These are phyloP conservation scores for Athalia rosae DNA, from an alignment of 2,888 invertebrate genomes.

Conservation along the genomic window DNA sequence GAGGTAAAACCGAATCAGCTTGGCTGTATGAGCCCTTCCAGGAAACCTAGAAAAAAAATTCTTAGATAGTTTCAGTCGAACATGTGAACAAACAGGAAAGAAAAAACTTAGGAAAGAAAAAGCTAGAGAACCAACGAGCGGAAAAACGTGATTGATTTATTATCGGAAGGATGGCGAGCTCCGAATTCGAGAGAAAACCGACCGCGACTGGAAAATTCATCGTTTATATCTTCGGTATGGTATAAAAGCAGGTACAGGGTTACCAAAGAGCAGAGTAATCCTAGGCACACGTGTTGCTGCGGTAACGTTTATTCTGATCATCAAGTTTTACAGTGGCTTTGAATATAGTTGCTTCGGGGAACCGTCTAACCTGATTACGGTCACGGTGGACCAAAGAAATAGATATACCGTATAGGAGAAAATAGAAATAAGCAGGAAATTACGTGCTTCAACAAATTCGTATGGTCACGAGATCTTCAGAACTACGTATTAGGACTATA, in stretches of 20 bases:
- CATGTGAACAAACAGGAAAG: constrained; percentile 35
- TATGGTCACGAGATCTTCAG: constrained; percentile 7
- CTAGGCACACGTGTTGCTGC: constrained; percentile 38
- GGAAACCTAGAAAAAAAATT: constrained; percentile 17
- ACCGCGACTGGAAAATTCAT: constrained; percentile 16
- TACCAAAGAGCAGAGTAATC: constrained; percentile 7
- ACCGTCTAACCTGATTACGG: constrained; percentile 34
- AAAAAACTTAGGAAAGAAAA: not conserved
- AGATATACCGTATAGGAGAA: constrained; percentile 19
- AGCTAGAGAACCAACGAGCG: constrained; percentile 35
- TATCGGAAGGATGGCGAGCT: constrained; percentile 21
- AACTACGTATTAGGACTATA: not conserved
- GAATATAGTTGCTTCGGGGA: constrained; percentile 21
- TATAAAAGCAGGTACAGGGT: constrained; percentile 17
- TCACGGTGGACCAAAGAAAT: constrained; percentile 22
- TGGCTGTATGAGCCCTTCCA: constrained; percentile 25
- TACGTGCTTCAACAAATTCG: constrained; percentile 35
- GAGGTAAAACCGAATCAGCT: constrained; percentile 24
- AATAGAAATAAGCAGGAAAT: constrained; percentile 37
- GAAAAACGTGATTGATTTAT: constrained; percentile 44
- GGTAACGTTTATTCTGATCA: constrained; percentile 27
- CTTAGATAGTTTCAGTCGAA: constrained; percentile 35
- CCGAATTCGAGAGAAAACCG: not conserved
- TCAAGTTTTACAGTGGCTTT: constrained; percentile 35
- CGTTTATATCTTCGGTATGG: constrained; percentile 8